Percentiles rank a stretch among this genome's conserved stretches.
Conservation (phyloP, 2,888 invertebrate species). For the Amblyjoppa fuscipennis region DNA sequence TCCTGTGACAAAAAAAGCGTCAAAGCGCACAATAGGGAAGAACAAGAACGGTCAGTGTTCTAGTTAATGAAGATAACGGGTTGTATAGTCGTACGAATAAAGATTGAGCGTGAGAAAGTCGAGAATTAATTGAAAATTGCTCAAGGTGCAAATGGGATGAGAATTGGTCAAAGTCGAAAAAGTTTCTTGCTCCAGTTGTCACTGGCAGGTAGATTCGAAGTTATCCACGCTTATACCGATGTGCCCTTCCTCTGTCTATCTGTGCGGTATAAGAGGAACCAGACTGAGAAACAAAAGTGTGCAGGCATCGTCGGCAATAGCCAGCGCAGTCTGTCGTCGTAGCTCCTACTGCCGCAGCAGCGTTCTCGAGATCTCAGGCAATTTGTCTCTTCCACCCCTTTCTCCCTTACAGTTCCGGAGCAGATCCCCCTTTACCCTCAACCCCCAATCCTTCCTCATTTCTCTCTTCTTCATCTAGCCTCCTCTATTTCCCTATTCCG, state of each 20-base stretch:
- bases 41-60: neutral
- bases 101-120: neutral
- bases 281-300: slow-evolving; percentile 37
- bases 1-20: neutral
- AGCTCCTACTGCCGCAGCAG: slow-evolving; percentile 20
- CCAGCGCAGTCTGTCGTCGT: slow-evolving; percentile 48
- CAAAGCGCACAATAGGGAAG: neutral
- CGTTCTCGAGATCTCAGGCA: slow-evolving; percentile 72
- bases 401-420: slow-evolving; percentile 25
- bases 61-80: neutral
- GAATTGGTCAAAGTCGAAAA: slow-evolving; percentile 30
- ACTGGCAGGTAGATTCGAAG: slow-evolving; percentile 48
- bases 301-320: slow-evolving; percentile 42
- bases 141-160: neutral
- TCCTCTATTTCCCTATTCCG: slow-evolving; percentile 64
- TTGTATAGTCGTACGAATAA: slow-evolving; percentile 13
- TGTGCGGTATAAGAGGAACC: slow-evolving; percentile 1
- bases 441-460: slow-evolving; percentile 34
- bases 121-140: slow-evolving; percentile 21
- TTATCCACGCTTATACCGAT: slow-evolving; percentile 31
- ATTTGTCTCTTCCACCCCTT: slow-evolving; percentile 74
- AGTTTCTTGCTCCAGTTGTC: slow-evolving; percentile 55
- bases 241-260: neutral
- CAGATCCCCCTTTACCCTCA: slow-evolving; percentile 13
- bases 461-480: slow-evolving; percentile 67